Conservation (phyloP, 2,888 invertebrate species). For the Aspidiotus rigidus region DNA sequence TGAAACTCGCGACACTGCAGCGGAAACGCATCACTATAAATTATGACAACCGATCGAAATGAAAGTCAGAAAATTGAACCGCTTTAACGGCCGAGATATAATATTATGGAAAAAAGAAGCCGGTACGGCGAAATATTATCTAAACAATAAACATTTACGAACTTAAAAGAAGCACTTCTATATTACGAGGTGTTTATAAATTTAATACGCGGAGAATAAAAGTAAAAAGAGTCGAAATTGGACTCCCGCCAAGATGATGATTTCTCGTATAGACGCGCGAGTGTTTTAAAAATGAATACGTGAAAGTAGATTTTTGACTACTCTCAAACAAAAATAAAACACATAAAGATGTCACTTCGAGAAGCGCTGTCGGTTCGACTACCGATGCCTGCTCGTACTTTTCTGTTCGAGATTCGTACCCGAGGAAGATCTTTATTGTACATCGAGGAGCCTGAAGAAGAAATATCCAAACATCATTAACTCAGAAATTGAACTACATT, state of each 20-base stretch:
- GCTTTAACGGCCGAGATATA: no score
- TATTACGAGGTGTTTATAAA: slow-evolving; percentile 19
- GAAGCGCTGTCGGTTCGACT: no score
- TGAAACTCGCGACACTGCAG: no score
- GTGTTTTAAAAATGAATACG: slow-evolving; percentile 17
- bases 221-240: slow-evolving; percentile 8
- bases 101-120: slow-evolving; percentile 3
- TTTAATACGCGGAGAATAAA: slow-evolving; percentile 7
- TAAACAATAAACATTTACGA: slow-evolving; percentile 19
- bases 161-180: slow-evolving; percentile 17
- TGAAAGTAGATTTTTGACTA: slow-evolving; percentile 6
- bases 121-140: slow-evolving; percentile 2
- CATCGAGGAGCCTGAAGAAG: no score
- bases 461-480: no score
- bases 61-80: no score
- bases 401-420: no score
- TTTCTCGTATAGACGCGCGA: slow-evolving; percentile 5
- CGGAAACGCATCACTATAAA: no score
- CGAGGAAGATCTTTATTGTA: no score
- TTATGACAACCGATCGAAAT: no score
- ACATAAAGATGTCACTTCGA: slow-evolving; percentile 28
- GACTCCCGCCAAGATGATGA: slow-evolving; percentile 16
- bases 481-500: no score
- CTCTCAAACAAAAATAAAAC: slow-evolving; percentile 23
- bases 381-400: no score